Evolutionary conservation across 1,140 invertebrate genomes (phyloP), one percentile per base, ranked within the genome.

Genomic region (Drusus annulatus): DNA sequence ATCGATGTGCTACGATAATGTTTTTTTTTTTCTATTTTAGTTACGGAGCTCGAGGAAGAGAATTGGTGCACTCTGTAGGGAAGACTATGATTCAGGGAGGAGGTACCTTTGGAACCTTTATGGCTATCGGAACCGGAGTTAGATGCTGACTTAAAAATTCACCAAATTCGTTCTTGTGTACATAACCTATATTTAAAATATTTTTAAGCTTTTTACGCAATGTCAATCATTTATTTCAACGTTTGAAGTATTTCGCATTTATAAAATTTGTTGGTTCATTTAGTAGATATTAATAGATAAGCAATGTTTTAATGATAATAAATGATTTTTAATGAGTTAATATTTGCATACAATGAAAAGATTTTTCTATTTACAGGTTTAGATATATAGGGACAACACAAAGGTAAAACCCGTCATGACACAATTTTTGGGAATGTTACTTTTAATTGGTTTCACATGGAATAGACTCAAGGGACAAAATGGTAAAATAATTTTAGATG

Each of bases 41-140:
- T 91, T 95, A 95, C 88, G 98, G 98, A 75, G 88, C 98, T 23
- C 92, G 98, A 87, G 98, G 98, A 17, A 90, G 94, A 85, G 97
- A 99, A 89, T 88, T 99, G 60, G 92, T 99, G 54, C 95, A 96
- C 87, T 97, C 94, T 84, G 96, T 99, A 76, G 98, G 97, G 54
- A 99, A 98, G 93, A 94, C 96, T 6, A 99, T 99, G 97, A 71
- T 98, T 54, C 97, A 99, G 92, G 96, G 97, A 83, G 98, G 97
- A 74, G 97, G 97, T 71, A 98, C 97, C 58, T 99, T 99, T 90
- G 98, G 98, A 28, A 98, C 96, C 79, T 99, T 99, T 89, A 98
- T 99, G 96, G 95, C 95, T 51, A 96, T 96, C 84, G 95, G 95
- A 85, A 95, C 94, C 82, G 94, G 93, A 82, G 93, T 96, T 83